Conservation (phyloP, 2,888 invertebrate species). For the Xylophagus ater region DNA sequence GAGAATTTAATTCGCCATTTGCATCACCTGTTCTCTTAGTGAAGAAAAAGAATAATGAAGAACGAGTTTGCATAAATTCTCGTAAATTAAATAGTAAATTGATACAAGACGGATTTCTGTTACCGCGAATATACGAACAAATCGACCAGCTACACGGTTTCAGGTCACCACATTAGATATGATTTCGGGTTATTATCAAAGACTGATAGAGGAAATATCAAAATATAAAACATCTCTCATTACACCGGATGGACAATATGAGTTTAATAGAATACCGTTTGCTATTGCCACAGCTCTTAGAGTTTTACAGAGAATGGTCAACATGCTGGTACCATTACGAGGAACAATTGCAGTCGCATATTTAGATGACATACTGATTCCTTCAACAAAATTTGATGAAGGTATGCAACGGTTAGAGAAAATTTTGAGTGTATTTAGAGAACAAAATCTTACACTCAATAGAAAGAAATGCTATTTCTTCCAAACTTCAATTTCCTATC, state of each 20-base stretch:
- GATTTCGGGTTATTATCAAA: too few species aligned
- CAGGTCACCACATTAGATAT: too few species aligned
- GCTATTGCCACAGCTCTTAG: conserved; percentile 11
- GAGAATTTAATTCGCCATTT: too few species aligned
- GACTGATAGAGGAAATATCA: conserved; percentile 14
- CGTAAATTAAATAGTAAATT: too few species aligned
- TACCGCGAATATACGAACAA: too few species aligned
- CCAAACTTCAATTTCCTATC: conserved; percentile 10
- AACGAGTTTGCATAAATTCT: too few species aligned
- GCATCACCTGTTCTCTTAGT: too few species aligned
- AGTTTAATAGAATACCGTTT: conserved; percentile 12
- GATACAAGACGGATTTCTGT: too few species aligned
- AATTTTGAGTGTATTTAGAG: conserved; percentile 6
- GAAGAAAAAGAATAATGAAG: too few species aligned
- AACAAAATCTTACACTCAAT: conserved; percentile 11
- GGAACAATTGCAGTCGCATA: conserved; percentile 8
- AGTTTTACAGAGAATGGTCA: conserved; percentile 15
- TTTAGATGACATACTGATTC: conserved; percentile 14
- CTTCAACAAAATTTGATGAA: conserved; percentile 2
- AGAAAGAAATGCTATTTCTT: conserved; percentile 14
- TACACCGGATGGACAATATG: too few species aligned
- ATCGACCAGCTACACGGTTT: too few species aligned
- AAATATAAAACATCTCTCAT: conserved; percentile 22
- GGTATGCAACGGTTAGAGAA: conserved; percentile 10
- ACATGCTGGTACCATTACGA: conserved; percentile 6